phyloP scores from a whole-genome alignment of 2,113 vertebrate species.

The Aphyosemion australe region DNA sequence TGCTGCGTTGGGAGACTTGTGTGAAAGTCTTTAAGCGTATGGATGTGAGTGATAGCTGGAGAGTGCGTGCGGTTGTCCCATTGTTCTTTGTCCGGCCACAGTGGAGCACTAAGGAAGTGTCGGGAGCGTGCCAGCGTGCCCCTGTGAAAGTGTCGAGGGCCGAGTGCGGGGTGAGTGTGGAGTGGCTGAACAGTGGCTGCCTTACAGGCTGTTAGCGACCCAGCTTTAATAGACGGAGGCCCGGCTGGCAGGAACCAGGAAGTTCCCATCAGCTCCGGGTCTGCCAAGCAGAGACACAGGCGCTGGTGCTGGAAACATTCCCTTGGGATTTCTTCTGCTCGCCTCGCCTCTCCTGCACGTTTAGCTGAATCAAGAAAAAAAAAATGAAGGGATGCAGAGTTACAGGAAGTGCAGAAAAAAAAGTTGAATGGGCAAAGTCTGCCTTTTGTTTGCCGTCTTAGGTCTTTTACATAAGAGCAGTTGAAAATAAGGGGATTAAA shows the following conservation, averaged over 20 bases:
- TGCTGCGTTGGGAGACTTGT: constrained; percentile 17
- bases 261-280: constrained; percentile 62
- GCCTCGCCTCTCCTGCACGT: constrained; percentile 20
- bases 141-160: constrained; percentile 71
- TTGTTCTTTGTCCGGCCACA: constrained; percentile 77
- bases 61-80: constrained; percentile 55
- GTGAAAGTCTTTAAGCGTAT: constrained; percentile 48
- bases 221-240: constrained; percentile 67
- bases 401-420: constrained; percentile 59
- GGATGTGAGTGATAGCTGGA: constrained; percentile 53
- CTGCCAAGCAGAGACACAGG: constrained; percentile 61
- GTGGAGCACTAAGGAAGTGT: constrained; percentile 77
- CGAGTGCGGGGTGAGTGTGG: constrained; percentile 61
- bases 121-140: constrained; percentile 74
- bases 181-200: constrained; percentile 72
- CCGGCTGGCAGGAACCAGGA: constrained; percentile 66
- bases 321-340: constrained; percentile 34
- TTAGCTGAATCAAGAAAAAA: constrained; percentile 35
- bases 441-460: constrained; percentile 73
- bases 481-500: constrained; percentile 76
- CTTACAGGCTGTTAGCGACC: constrained; percentile 68
- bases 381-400: constrained; percentile 47
- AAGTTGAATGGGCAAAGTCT: constrained; percentile 68
- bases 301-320: constrained; percentile 56
- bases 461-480: constrained; percentile 70